phyloP scores from a whole-genome alignment of 2,797 vertebrate genomes.

The Pangasius larnaudii region DNA sequence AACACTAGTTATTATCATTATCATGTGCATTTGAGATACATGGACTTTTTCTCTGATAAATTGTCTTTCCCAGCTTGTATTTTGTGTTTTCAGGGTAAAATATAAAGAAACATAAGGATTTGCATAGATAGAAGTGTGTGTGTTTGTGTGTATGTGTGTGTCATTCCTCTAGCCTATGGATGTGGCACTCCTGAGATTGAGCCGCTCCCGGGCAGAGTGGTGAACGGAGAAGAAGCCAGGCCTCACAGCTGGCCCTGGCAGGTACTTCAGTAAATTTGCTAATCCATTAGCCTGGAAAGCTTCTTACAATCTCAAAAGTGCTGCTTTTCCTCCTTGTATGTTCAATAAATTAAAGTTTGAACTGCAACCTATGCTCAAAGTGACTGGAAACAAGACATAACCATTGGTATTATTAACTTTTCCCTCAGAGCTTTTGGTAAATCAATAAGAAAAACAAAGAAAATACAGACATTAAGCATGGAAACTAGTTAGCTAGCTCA shows the following conservation, averaged over 20 bases:
- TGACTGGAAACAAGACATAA: neutral
- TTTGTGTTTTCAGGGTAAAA: neutral
- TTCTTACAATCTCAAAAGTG: neutral
- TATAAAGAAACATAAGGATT: neutral
- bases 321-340: neutral
- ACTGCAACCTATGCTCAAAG: neutral
- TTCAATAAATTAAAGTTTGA: neutral
- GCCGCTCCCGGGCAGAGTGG: conserved; percentile 64
- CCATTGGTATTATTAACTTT: neutral
- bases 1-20: neutral
- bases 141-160: conserved; percentile 16
- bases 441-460: neutral
- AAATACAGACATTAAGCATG: neutral
- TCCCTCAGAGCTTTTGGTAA: neutral
- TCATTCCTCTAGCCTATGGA: conserved; percentile 60
- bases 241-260: conserved; percentile 75
- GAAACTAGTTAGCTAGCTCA: neutral
- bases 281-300: neutral
- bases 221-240: conserved; percentile 69
- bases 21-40: neutral
- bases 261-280: conserved; percentile 52
- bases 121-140: neutral
- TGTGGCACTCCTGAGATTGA: conserved; percentile 67
- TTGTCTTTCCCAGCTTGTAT: neutral
- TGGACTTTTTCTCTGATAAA: neutral